A percentile compares a stretch with the other conserved stretches of the same genome.
Conservation (phyloP, 2,888 invertebrate species). For the Scotopteryx bipunctaria region DNA sequence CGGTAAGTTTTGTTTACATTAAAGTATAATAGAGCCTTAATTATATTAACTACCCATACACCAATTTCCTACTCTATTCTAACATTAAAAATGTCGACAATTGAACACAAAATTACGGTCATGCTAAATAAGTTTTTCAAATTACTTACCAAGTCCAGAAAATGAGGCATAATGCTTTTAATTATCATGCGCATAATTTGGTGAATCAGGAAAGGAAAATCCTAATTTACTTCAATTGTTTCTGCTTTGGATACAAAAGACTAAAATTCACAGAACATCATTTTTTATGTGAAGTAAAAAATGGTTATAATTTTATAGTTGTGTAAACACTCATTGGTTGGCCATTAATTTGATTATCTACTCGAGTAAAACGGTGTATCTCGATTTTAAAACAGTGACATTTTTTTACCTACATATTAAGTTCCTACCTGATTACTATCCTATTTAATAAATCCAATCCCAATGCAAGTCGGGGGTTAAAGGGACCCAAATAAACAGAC, state of each 20-base stretch:
- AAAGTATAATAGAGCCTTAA: slow-evolving; percentile 32
- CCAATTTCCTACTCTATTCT: slow-evolving; percentile 37
- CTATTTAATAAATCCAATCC: too few species aligned
- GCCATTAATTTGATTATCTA: too few species aligned
- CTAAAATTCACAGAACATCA: slow-evolving; percentile 1
- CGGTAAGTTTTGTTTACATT: slow-evolving; percentile 46
- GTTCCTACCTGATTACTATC: too few species aligned
- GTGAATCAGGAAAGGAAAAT: slow-evolving; percentile 13
- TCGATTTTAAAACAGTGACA: too few species aligned
- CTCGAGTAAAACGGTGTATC: too few species aligned
- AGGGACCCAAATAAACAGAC: too few species aligned
- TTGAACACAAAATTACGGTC: slow-evolving; percentile 37
- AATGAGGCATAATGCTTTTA: slow-evolving; percentile 15
- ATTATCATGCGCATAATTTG: slow-evolving; percentile 17
- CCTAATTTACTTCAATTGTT: slow-evolving; percentile 3
- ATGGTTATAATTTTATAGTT: background rate
- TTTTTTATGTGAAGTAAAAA: background rate
- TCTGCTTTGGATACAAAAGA: slow-evolving; percentile 5
- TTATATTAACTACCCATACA: slow-evolving; percentile 43
- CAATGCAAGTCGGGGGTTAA: too few species aligned
- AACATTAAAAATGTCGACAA: slow-evolving; percentile 34
- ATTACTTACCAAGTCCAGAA: slow-evolving; percentile 19
- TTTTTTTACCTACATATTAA: too few species aligned
- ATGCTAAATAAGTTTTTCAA: slow-evolving; percentile 21
- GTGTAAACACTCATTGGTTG: background rate